Conservation (phyloP, 2,888 invertebrate genomes). For the Athripsodes cinereus region DNA sequence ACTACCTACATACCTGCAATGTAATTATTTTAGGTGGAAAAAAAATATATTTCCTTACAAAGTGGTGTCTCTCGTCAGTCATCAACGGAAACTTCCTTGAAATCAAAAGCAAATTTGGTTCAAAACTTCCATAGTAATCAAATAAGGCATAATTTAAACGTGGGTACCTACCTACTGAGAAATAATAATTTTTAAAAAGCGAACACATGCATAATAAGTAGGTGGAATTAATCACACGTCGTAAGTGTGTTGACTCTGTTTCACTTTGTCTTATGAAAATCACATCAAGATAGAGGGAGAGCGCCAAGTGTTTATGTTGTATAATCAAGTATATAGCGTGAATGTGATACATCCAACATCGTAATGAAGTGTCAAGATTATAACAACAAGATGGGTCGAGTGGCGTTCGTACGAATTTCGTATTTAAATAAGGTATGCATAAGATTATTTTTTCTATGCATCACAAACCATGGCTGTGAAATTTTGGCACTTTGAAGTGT, state of each 20-base stretch:
- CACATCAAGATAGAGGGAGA: background rate
- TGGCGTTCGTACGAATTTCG: background rate
- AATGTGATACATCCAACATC: background rate
- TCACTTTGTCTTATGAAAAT: background rate
- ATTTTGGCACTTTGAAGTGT: background rate
- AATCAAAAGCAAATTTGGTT: no score
- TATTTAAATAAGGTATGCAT: background rate
- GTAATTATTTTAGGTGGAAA: no score
- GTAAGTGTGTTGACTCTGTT: background rate
- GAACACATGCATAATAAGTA: background rate
- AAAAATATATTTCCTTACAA: no score
- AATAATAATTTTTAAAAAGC: background rate
- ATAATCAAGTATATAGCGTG: background rate
- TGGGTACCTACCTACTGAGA: background rate
- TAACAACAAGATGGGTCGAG: background rate
- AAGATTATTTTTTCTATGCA: background rate
- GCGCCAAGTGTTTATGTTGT: background rate
- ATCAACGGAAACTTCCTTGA: no score
- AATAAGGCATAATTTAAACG: no score
- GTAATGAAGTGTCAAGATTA: conserved; percentile 1
- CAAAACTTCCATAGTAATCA: no score
- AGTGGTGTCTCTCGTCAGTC: no score
- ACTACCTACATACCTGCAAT: no score
- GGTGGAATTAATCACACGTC: background rate
- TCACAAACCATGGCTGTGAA: background rate